Base-by-base conservation (phyloP, 2,888 invertebrate genomes). In the Salpingus planirostris region DNA sequence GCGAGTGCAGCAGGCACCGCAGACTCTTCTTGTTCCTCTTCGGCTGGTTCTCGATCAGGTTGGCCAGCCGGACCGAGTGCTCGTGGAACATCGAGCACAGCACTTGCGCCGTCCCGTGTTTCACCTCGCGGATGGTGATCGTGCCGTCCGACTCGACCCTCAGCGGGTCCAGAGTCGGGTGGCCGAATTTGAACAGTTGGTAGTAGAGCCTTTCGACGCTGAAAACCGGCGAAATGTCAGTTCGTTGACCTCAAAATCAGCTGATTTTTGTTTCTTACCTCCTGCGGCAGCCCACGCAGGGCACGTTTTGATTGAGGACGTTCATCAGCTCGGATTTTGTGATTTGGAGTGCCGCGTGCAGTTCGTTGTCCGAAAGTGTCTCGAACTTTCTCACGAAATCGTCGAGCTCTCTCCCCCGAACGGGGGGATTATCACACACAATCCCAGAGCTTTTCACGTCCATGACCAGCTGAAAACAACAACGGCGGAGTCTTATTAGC, bases 231-330 rank as follows among this genome's bases (percentile, higher is more conserved):
- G 18, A 8, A 18, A n/a, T n/a, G n/a, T 18, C 8, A 18, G 18
- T 18, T 18, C 18, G 8, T 8, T 18, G 8, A 18, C 18, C 18
- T 18, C 8, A 18, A 18, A 18, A 18, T 18, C 8, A 33, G 28
- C 14, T 34, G 2, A 2, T 12, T 8, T 14, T 3, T 23, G 6
- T 12, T 24, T 38, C 47, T 50, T 70, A 87, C 89, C 88, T 88
- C 72, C 88, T 75, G 45, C 92, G 74, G 67, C 93, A 93, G 42
- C 93, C 92, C 56, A 93, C 89, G 70, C 93, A 93, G 44, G 91
- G 90, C 57, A 93, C 88, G 64, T 84, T 82, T 69, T 91, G 88
- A 67, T 88, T 82, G 44, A 93, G 70, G 54, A 90, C 82, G 53
- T 80, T 78, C 58, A 88, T 74, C 54, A 92, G 78, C 66, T 88